Evolutionary conservation across 2,797 vertebrate species (phyloP).

Genomic region (Sardinella longiceps): DNA sequence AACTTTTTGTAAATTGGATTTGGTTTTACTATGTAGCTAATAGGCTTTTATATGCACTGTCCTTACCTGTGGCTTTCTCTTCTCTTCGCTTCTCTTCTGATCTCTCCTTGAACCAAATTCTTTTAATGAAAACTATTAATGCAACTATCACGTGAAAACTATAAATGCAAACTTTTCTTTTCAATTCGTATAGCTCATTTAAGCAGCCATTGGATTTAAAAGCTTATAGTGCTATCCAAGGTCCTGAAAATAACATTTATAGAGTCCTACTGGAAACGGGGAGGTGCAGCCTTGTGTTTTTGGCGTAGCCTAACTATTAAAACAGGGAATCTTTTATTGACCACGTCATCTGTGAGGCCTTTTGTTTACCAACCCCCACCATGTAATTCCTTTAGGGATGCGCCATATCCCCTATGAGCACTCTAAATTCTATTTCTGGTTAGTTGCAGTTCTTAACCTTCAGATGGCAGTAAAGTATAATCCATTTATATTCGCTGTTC

Average conservation of each 20-base stretch:
- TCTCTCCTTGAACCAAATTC: too few relatives aligned
- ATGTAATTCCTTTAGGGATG: neutral
- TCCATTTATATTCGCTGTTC: neutral
- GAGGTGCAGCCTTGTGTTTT: neutral
- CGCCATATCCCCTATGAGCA: neutral
- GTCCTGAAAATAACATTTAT: slow-evolving; percentile 11
- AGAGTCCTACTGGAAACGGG: neutral
- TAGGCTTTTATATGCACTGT: too few relatives aligned
- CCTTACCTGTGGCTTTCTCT: too few relatives aligned
- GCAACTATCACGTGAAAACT: too few relatives aligned
- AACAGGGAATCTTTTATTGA: neutral
- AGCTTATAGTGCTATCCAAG: slow-evolving; percentile 11
- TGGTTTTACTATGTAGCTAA: too few relatives aligned
- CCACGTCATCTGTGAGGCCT: neutral
- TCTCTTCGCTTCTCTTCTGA: too few relatives aligned
- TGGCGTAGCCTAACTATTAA: neutral
- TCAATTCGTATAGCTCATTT: neutral
- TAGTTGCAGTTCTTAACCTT: neutral
- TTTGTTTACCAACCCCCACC: neutral
- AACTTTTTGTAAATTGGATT: too few relatives aligned
- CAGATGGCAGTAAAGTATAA: neutral
- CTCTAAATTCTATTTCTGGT: neutral
- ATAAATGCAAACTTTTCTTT: too few relatives aligned
- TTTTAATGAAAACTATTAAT: too few relatives aligned
- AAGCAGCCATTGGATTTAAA: neutral